Conservation (phyloP, 2,113 vertebrate genomes). For the Phalacrocorax aristotelis region DNA sequence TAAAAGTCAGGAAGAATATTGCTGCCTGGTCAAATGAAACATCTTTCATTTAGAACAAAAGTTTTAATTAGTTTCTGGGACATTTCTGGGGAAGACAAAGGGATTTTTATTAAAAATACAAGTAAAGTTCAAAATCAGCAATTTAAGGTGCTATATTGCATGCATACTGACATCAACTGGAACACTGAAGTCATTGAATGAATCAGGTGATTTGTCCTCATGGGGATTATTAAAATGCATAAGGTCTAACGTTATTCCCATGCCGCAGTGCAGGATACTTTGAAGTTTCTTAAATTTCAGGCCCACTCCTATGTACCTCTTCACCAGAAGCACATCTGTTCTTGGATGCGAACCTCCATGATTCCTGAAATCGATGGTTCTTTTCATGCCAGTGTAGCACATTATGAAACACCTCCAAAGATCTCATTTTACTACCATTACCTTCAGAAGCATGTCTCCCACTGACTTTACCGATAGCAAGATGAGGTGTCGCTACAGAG, state of each 20-base stretch:
- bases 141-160: neutral
- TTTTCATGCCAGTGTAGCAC: neutral
- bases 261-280: neutral
- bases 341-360: neutral
- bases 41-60: neutral
- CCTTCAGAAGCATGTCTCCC: neutral
- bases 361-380: accelerated
- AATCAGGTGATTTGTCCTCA: neutral
- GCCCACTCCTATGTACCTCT: neutral
- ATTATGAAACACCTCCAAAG: neutral
- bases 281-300: neutral
- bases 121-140: neutral
- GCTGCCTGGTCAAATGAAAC: neutral
- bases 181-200: neutral
- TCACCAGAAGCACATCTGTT: neutral
- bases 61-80: neutral
- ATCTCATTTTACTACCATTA: neutral
- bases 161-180: neutral
- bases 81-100: neutral
- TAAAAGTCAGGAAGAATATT: neutral
- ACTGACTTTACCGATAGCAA: neutral
- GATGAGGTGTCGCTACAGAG: neutral
- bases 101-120: neutral
- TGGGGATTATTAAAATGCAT: neutral
- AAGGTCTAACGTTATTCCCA: neutral